phyloP scores from a whole-genome alignment of 1,140 invertebrate genomes.

The Drosophila lacteicornis region DNA sequence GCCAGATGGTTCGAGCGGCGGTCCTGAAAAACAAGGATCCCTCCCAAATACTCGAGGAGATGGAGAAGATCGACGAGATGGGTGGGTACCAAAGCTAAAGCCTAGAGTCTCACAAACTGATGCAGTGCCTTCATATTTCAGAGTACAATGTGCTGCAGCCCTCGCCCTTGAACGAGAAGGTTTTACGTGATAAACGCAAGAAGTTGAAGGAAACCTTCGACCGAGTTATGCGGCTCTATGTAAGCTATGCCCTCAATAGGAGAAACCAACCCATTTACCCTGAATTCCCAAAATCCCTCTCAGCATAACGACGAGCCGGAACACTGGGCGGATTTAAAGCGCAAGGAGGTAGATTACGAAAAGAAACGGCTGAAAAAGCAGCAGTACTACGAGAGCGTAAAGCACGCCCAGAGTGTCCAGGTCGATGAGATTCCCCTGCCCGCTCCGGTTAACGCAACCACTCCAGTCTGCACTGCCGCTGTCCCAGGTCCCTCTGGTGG shows the following conservation, averaged over 20 bases:
- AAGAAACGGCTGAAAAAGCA: slow-evolving; percentile 93
- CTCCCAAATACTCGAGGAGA: slow-evolving; percentile 95
- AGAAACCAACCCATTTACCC: background rate
- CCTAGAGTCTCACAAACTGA: background rate
- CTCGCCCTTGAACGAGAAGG: slow-evolving; percentile 97
- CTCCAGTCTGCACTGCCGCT: background rate
- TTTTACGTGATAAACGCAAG: slow-evolving; percentile 97
- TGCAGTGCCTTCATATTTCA: slow-evolving; percentile 78
- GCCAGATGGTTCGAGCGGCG: slow-evolving; percentile 96
- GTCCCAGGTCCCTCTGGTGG: background rate
- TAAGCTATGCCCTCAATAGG: slow-evolving; percentile 87
- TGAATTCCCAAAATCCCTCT: background rate
- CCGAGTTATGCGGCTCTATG: slow-evolving; percentile 97
- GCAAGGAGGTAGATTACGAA: slow-evolving; percentile 97
- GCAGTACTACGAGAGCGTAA: slow-evolving; percentile 97
- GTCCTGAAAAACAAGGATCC: slow-evolving; percentile 99
- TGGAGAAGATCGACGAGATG: slow-evolving; percentile 99
- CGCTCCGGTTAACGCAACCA: slow-evolving; percentile 85
- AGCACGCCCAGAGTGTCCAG: slow-evolving; percentile 96
- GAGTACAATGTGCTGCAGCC: slow-evolving; percentile 98
- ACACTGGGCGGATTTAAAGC: slow-evolving; percentile 95
- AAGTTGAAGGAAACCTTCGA: slow-evolving; percentile 98
- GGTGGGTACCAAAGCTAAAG: slow-evolving; percentile 87
- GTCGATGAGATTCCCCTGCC: slow-evolving; percentile 99
- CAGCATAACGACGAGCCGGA: slow-evolving; percentile 98